Evolutionary conservation across 2,888 invertebrate species (phyloP), one percentile per base, ranked within the genome.

Genomic region (Julus scanicus): DNA sequence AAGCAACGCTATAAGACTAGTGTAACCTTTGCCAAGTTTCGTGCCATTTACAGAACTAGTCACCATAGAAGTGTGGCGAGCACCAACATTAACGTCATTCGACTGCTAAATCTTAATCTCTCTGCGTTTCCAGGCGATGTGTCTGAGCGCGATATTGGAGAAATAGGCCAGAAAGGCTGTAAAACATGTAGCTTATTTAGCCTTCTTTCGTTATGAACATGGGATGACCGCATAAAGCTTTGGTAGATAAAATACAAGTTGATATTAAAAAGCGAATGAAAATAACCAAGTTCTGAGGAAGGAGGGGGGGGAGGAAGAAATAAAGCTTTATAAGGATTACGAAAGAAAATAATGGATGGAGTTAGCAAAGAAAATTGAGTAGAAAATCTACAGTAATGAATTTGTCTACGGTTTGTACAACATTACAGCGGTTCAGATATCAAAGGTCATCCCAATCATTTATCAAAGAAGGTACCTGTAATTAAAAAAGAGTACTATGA

Each of bases 71-170:
- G 29, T 37, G 80, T 80, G 29, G 80, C 20, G 11, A 11, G 29
- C 80, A 3, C 37, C 20, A 37, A 13, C 80, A 80, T 80, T 80
- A 29, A 80, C 80, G 80, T 29, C 29, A 37, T 37, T 80, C 37
- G 80, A 80, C 80, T 29, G 37, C 13, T 20, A 37, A 80, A 80
- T 80, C 80, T 80, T 80, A 80, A 80, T 80, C 80, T 80, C 20
- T 13, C 37, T 80, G 13, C 29, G 71, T 71, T 71, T 71, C 71
- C 8, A 57, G 57, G n/a, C 53, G 71, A 71, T 37, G 20, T 37
- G 20, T 9, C 20, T 80, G 80, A 37, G 20, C 13, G 37, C 20
- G 20, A 80, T 80, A n/a, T 63, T 63, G 37, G 80, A 80, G 29
- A 80, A 37, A 80, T 37, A 37, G 80, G 3, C 80, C 37, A 13